phyloP scores from a whole-genome alignment of 2,113 vertebrate species.

The Myodes glareolus region DNA sequence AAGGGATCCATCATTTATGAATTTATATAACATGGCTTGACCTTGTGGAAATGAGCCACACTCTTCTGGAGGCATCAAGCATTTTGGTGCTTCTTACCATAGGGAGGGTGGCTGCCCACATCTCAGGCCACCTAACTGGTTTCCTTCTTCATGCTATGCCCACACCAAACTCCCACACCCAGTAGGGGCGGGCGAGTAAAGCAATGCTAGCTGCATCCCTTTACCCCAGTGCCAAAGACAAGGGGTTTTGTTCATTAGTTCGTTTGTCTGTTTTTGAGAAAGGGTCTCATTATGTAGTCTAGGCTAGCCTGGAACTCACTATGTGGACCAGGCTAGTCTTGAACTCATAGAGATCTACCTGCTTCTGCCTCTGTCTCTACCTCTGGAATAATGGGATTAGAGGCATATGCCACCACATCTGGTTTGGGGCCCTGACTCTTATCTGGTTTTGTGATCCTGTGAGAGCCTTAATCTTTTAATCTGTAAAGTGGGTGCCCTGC shows the following conservation, averaged over 20 bases:
- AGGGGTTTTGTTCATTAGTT: background rate
- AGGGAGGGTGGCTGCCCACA: too few relatives aligned
- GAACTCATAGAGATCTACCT: background rate
- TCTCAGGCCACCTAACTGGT: background rate
- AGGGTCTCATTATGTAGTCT: background rate
- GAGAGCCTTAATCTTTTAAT: background rate
- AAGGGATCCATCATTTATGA: slow-evolving; percentile 69
- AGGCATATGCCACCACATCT: background rate
- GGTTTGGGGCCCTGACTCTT: background rate
- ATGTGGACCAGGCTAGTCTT: background rate
- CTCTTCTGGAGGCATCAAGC: background rate
- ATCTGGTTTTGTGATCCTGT: accelerated
- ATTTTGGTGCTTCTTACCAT: background rate
- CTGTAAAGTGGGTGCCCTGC: background rate
- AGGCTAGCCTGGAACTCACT: background rate
- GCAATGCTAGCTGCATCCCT: background rate
- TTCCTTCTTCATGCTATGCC: background rate
- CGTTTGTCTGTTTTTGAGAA: background rate
- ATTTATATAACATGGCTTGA: slow-evolving; percentile 59
- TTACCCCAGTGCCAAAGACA: background rate
- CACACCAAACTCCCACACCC: background rate
- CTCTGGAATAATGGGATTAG: background rate
- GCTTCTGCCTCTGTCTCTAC: background rate
- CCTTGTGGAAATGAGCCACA: slow-evolving; percentile 44
- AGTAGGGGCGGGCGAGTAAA: background rate